Evolutionary conservation across 2,113 vertebrate genomes (phyloP).

Genomic region (Dicaeum eximium): DNA sequence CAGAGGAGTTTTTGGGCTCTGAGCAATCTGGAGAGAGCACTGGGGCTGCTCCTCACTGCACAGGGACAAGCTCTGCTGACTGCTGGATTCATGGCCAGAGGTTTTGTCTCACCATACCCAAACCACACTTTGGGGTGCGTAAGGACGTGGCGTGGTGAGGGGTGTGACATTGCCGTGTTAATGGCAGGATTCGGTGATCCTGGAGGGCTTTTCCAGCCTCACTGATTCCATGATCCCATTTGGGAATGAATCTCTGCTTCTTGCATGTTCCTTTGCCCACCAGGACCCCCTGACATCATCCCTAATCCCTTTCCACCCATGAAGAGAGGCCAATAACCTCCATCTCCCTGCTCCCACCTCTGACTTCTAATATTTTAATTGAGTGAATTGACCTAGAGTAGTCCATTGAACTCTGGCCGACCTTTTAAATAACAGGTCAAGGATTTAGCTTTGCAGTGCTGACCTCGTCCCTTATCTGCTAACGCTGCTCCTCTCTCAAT

Average conservation of each 20-base stretch:
- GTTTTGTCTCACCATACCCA: neutral
- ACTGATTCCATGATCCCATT: neutral
- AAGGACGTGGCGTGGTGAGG: neutral
- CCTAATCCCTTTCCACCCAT: neutral
- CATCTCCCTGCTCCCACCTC: neutral
- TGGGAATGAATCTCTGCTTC: neutral
- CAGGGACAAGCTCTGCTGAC: neutral
- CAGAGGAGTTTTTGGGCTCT: too few relatives aligned
- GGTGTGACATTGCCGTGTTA: neutral
- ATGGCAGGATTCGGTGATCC: neutral
- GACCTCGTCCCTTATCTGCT: neutral
- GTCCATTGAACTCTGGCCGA: neutral
- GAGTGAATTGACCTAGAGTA: neutral
- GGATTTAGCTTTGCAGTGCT: neutral
- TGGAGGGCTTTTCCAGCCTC: neutral
- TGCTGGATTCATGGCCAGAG: neutral
- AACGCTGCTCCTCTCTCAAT: neutral
- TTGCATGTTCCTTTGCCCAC: neutral
- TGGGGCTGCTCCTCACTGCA: too few relatives aligned
- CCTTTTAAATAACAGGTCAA: neutral
- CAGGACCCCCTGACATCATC: neutral
- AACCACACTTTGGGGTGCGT: neutral
- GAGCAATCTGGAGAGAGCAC: too few relatives aligned
- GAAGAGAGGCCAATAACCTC: neutral
- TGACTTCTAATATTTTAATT: neutral